These are phyloP conservation scores for Gobio gobio DNA, from an alignment of 2,113 vertebrate species.

Conservation along the genomic window DNA sequence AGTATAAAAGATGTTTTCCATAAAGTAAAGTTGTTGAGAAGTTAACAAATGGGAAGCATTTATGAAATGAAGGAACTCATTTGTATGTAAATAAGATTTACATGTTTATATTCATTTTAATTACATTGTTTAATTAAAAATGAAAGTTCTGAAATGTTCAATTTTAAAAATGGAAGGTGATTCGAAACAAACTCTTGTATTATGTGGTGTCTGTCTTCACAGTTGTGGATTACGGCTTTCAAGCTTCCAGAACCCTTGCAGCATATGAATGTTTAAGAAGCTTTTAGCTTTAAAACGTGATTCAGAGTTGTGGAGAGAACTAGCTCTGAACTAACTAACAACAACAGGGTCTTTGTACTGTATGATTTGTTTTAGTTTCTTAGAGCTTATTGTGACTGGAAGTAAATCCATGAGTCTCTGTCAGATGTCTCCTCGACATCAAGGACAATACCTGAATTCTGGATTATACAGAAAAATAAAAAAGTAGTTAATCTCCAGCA, in stretches of 20 bases:
- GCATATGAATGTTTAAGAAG: slow-evolving; percentile 48
- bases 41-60: neutral
- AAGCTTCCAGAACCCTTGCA: slow-evolving; percentile 49
- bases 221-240: slow-evolving; percentile 46
- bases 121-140: neutral
- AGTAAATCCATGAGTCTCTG: slow-evolving; percentile 11
- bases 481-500: slow-evolving; percentile 39
- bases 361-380: neutral
- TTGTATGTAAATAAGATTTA: neutral
- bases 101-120: neutral
- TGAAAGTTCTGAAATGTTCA: neutral
- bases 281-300: slow-evolving; percentile 47
- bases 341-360: slow-evolving; percentile 39
- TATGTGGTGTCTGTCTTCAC: slow-evolving; percentile 35
- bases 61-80: neutral
- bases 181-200: slow-evolving; percentile 29
- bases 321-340: slow-evolving; percentile 26
- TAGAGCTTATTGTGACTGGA: neutral
- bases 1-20: neutral
- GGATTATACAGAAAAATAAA: slow-evolving; percentile 12
- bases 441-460: slow-evolving; percentile 29
- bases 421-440: neutral
- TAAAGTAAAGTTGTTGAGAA: neutral
- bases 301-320: slow-evolving; percentile 23
- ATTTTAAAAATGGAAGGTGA: neutral